Percentiles rank a stretch among this genome's conserved stretches.
These are phyloP conservation scores for Entomobrya multifasciata DNA, from an alignment of 2,888 invertebrate species.

Conservation along the genomic window DNA sequence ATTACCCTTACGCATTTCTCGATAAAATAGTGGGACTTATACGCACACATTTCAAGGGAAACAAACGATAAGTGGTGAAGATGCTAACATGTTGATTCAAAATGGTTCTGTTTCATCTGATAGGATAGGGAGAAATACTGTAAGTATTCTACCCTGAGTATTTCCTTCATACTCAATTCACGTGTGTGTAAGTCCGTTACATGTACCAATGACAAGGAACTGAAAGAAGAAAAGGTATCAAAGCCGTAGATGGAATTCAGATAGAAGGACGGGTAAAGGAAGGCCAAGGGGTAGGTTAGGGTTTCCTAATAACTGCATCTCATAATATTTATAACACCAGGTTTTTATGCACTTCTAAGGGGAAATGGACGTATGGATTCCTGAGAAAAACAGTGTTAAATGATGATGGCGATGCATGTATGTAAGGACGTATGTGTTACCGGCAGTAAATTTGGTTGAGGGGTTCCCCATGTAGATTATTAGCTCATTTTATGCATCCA, in stretches of 20 bases:
- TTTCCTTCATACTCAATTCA: no score
- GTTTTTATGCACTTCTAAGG: background rate
- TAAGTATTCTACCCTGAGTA: background rate
- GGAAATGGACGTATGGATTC: no score
- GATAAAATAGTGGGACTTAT: background rate
- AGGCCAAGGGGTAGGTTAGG: slow-evolving; percentile 68
- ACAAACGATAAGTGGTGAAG: slow-evolving; percentile 16
- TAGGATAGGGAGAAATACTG: background rate
- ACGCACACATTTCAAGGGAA: background rate
- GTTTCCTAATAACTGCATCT: slow-evolving; percentile 56
- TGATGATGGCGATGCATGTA: background rate
- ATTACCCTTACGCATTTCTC: slow-evolving; percentile 1
- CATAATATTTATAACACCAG: slow-evolving; percentile 21
- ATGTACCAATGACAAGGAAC: background rate
- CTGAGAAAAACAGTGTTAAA: background rate
- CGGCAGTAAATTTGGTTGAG: slow-evolving; percentile 1
- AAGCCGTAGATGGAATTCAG: no score
- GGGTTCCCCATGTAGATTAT: background rate
- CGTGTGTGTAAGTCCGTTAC: background rate
- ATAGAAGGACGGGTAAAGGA: slow-evolving; percentile 34
- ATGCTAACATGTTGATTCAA: slow-evolving; percentile 56
- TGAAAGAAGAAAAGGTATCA: background rate
- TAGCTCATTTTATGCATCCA: background rate
- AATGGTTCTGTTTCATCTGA: slow-evolving; percentile 51
- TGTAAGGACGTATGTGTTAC: slow-evolving; percentile 6